Evolutionary conservation across 2,888 invertebrate genomes (phyloP).

Genomic region (Phengaris arion): DNA sequence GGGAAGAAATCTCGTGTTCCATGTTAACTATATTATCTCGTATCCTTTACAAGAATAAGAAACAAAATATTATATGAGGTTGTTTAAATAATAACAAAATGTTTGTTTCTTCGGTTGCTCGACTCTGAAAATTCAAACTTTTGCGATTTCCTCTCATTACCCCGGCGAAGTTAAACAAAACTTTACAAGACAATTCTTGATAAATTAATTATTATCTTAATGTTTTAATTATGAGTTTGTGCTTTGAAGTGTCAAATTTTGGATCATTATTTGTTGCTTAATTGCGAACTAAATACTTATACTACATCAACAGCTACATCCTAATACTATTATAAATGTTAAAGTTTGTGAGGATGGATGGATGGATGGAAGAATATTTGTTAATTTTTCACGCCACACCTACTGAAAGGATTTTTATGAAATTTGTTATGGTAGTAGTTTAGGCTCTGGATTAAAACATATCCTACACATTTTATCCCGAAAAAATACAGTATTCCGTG

Average conservation of each 20-base stretch:
- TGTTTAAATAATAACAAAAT: neutral
- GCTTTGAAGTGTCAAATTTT: neutral
- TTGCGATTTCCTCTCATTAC: constrained; percentile 5
- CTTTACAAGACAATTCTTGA: neutral
- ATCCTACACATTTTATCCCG: too few species aligned
- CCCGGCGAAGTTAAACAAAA: neutral
- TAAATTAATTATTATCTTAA: constrained; percentile 19
- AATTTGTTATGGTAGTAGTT: too few species aligned
- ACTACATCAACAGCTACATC: neutral
- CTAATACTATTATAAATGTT: too few species aligned
- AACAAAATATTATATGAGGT: neutral
- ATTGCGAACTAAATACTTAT: neutral
- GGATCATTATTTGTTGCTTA: neutral
- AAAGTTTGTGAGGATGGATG: too few species aligned
- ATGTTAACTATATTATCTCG: too few species aligned
- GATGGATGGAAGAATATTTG: too few species aligned
- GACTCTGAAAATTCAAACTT: neutral
- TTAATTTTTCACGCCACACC: too few species aligned
- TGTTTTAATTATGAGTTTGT: constrained; percentile 12
- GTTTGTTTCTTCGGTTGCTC: neutral
- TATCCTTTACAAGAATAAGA: neutral
- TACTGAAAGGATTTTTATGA: too few species aligned
- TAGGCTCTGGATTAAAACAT: too few species aligned
- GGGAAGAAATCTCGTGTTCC: too few species aligned
- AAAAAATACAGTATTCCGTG: too few species aligned